Base-by-base conservation (phyloP, 2,888 invertebrate genomes). In the Laspeyria flexula region DNA sequence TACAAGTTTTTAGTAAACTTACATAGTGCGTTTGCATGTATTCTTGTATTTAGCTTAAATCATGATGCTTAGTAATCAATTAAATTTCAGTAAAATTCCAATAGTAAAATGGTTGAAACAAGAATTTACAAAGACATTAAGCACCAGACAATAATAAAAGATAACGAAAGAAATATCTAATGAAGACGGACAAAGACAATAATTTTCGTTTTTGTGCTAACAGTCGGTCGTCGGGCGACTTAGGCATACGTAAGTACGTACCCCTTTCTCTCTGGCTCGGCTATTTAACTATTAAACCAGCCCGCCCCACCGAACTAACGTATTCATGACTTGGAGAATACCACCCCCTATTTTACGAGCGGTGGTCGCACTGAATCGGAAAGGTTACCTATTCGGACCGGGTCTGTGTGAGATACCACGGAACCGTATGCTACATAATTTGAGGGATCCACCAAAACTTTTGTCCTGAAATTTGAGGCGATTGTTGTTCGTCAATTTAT, bases 261-360 rank as follows among this genome's bases (percentile, higher is more conserved):
- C 77, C 77, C 78, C 75, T 77, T 78, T 73, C 75, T 71, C 75
- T 73, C 56, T 65, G 65, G 73, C 75, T 76, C 68, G 60, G 75
- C 86, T 88, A 81, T 88, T 90, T 89, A 89, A 89, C 85, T 88
- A 90, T 90, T 90, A 85, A 90, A 85, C 79, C 74, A 77, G 79
- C 76, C 81, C 78, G 77, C 78, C 73, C 73, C 76, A 72, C 71
- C 71, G 71, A 74, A 79, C 85, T 91, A 87, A 88, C 85, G 82
- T 90, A 90, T 90, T 90, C 90, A 91, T 90, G 90, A 86, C 83
- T 83, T 79, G 73, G 85, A 85, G 85, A 85, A 85, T 83, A 81
- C 81, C 75, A 77, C 80, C 80, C 81, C 73, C 77, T 79, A 82
- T 84, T 90, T 90, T 90, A 90, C 88, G 88, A 86, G 79, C 81